Evolutionary conservation across 2,888 invertebrate species (phyloP).

Genomic region (Smittia aterrima): DNA sequence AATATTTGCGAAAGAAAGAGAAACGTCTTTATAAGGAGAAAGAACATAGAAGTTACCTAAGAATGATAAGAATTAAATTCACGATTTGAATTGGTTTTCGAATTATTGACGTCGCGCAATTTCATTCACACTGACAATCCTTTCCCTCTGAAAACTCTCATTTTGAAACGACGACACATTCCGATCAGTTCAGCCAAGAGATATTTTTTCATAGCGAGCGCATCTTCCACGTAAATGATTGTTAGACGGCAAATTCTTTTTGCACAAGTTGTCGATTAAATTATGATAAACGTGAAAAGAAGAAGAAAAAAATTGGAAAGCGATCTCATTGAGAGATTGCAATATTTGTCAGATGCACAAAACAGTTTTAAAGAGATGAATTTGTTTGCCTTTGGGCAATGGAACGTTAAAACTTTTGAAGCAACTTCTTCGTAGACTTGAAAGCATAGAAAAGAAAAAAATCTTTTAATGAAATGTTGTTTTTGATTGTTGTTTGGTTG

Average conservation of each 20-base stretch:
- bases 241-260: neutral
- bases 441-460: neutral
- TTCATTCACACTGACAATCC: neutral
- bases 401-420: too few species aligned
- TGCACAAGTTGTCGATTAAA: neutral
- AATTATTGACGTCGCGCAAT: too few species aligned
- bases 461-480: constrained; percentile 21
- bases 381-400: too few species aligned
- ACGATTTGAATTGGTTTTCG: too few species aligned
- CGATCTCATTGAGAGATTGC: neutral
- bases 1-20: constrained; percentile 30
- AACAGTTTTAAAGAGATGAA: constrained; percentile 5
- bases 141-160: neutral
- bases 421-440: too few species aligned
- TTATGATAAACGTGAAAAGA: neutral
- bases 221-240: neutral
- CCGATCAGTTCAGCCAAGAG: too few species aligned
- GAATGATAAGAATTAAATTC: constrained; percentile 17
- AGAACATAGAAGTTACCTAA: constrained; percentile 34
- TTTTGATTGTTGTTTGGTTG: constrained; percentile 36
- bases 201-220: too few species aligned
- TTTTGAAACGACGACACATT: too few species aligned
- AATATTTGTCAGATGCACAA: constrained; percentile 18
- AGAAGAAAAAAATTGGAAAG: neutral
- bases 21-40: constrained; percentile 33